phyloP scores from a whole-genome alignment of 2,888 invertebrate genomes.

The Cheilosia scutellata region DNA sequence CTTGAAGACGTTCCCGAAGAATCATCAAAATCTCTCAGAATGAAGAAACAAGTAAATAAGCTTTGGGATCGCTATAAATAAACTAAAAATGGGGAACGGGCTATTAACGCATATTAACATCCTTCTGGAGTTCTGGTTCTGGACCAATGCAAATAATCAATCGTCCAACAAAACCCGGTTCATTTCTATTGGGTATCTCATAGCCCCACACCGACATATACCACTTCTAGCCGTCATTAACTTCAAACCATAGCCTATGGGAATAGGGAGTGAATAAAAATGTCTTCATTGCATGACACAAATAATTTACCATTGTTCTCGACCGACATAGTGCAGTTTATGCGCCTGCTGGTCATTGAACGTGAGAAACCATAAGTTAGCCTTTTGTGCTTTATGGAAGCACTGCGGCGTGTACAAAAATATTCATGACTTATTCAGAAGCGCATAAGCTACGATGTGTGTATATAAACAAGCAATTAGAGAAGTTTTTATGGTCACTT shows the following conservation, averaged over 20 bases:
- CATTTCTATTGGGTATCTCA: background rate
- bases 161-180: background rate
- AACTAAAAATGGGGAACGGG: too few species aligned
- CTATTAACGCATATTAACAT: too few species aligned
- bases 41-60: too few species aligned
- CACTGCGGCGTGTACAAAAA: background rate
- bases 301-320: slow-evolving; percentile 56
- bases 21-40: too few species aligned
- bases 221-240: background rate
- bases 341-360: slow-evolving; percentile 23
- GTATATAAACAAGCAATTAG: slow-evolving; percentile 57
- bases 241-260: background rate
- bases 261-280: slow-evolving; percentile 42
- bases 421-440: slow-evolving; percentile 63
- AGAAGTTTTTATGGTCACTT: slow-evolving; percentile 66
- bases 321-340: slow-evolving; percentile 18
- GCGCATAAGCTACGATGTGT: slow-evolving; percentile 41
- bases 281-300: slow-evolving; percentile 67
- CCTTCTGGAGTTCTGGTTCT: too few species aligned
- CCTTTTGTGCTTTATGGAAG: slow-evolving; percentile 22
- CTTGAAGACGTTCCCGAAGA: too few species aligned
- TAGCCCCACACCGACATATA: too few species aligned
- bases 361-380: slow-evolving; percentile 70
- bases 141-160: background rate
- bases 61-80: too few species aligned